Evolutionary conservation across 2,797 vertebrate species (phyloP).

Genomic region (Apodemus agrarius): DNA sequence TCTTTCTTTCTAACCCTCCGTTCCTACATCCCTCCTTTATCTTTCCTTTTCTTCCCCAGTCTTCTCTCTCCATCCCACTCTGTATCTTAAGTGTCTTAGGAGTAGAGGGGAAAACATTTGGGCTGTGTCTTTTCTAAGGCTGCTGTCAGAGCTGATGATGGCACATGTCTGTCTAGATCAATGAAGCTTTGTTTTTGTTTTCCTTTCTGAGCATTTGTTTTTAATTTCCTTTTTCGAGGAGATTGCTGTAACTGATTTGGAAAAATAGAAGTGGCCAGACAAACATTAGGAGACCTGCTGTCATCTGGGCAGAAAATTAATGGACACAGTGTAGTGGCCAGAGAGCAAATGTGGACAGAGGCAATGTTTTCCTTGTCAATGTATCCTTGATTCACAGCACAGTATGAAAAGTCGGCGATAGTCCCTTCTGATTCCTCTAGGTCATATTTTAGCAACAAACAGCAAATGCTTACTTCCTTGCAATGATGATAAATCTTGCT

Average conservation of each 20-base stretch:
- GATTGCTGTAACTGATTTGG: slow-evolving; percentile 48
- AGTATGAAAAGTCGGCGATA: not conserved
- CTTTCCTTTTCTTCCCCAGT: not conserved
- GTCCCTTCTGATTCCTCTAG: not conserved
- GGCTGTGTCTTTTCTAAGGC: slow-evolving; percentile 26
- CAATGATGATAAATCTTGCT: not conserved
- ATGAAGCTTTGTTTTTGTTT: slow-evolving; percentile 26
- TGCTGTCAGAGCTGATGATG: slow-evolving; percentile 50
- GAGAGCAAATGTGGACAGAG: slow-evolving; percentile 58
- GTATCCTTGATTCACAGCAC: not conserved
- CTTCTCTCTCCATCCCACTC: not conserved
- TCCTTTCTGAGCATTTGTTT: slow-evolving; percentile 36
- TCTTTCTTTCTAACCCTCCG: no score
- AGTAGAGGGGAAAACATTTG: slow-evolving; percentile 31
- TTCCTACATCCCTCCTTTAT: not conserved
- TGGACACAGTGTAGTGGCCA: slow-evolving; percentile 38
- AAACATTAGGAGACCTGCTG: slow-evolving; percentile 53
- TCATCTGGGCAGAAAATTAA: slow-evolving; percentile 65
- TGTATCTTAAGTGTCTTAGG: not conserved
- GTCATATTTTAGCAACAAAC: slow-evolving; percentile 31
- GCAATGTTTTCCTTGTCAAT: slow-evolving; percentile 35
- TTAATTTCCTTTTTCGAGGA: slow-evolving; percentile 28
- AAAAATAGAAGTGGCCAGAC: slow-evolving; percentile 64
- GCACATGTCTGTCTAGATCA: slow-evolving; percentile 42
- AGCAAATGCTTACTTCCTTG: not conserved